phyloP scores from a whole-genome alignment of 2,113 vertebrate species.

The Tragelaphus buxtoni region DNA sequence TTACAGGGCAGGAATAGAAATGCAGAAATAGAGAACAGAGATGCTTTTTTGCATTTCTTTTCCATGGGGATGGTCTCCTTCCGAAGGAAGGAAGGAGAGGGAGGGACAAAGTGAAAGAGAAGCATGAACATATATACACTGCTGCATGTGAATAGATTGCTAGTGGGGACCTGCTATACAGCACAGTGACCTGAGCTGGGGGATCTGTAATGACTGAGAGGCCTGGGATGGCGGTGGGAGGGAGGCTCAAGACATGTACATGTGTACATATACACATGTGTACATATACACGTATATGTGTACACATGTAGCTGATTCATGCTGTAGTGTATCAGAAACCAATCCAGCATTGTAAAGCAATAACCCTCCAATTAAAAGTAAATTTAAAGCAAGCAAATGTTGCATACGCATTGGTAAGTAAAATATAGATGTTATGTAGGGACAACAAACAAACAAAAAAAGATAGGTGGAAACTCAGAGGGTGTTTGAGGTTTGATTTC shows the following conservation, averaged over 20 bases:
- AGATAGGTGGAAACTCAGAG: neutral
- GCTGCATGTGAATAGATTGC: neutral
- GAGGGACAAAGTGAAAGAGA: neutral
- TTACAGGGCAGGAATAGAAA: neutral
- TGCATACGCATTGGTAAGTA: neutral
- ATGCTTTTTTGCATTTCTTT: no score
- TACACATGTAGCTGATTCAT: neutral
- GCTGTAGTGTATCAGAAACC: accelerated
- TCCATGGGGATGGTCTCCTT: no score
- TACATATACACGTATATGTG: no score
- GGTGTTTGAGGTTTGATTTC: neutral
- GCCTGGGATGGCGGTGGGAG: accelerated
- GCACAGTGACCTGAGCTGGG: neutral
- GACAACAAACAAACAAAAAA: neutral
- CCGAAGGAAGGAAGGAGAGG: neutral
- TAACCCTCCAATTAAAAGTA: neutral
- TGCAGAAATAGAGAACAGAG: neutral
- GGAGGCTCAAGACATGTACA: neutral
- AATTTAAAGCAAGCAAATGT: neutral
- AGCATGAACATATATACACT: accelerated
- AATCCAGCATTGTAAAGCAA: neutral
- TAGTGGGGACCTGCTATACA: accelerated
- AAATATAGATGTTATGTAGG: neutral
- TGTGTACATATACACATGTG: no score
- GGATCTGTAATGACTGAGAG: neutral